A percentile compares a stretch with the other conserved stretches of the same genome.
phyloP scores from a whole-genome alignment of 2,797 vertebrate genomes.

The Syngnathus acus region DNA sequence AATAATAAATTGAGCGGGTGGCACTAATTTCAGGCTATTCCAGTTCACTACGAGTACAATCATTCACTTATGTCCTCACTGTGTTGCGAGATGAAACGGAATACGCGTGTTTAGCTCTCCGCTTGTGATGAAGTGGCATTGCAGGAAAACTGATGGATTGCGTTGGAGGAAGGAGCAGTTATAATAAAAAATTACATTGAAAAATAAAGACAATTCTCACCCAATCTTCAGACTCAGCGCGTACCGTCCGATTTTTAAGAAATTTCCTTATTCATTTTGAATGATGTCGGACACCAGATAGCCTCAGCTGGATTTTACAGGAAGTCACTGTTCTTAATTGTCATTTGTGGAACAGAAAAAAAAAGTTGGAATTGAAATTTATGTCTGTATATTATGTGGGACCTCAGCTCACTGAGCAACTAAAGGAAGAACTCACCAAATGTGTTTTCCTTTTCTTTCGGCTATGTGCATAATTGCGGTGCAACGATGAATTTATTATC shows the following conservation, averaged over 20 bases:
- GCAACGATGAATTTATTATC: too few relatives aligned
- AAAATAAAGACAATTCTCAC: background rate
- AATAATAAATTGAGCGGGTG: conserved; percentile 8
- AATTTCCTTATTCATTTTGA: background rate
- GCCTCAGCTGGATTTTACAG: background rate
- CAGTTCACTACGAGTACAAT: conserved; percentile 10
- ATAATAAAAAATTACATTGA: background rate
- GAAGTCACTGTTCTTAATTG: background rate
- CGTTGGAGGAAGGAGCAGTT: background rate
- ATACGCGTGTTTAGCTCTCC: conserved; percentile 3
- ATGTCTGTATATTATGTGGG: background rate
- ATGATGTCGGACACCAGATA: background rate
- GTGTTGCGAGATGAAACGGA: conserved; percentile 3
- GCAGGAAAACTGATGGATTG: background rate
- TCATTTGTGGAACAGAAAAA: background rate
- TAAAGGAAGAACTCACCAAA: background rate
- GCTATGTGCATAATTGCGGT: too few relatives aligned
- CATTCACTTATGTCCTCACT: conserved; percentile 4
- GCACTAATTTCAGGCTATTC: conserved; percentile 9
- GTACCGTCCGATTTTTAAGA: background rate
- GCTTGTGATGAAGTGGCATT: conserved; percentile 1
- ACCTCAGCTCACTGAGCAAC: background rate
- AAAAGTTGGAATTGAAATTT: background rate
- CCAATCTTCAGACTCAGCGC: background rate
- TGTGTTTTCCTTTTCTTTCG: background rate